Percentiles rank a stretch among this genome's conserved stretches.
phyloP scores from a whole-genome alignment of 1,140 invertebrate species.

The Gryon sp. region DNA sequence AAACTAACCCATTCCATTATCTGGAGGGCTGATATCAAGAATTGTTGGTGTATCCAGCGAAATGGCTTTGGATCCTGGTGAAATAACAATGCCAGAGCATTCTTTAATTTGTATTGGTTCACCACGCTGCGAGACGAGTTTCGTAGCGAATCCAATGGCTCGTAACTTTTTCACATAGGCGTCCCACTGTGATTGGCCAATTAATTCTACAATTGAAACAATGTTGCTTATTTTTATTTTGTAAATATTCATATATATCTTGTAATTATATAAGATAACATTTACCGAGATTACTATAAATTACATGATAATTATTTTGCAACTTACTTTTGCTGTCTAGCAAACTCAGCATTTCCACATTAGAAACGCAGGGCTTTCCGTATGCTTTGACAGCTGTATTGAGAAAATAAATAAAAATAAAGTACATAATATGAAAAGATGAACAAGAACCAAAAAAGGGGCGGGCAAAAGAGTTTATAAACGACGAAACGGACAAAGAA shows the following conservation, averaged over 20 bases:
- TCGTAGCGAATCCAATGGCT: slow-evolving; percentile 71
- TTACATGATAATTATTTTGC: too few species aligned
- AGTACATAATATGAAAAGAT: slow-evolving; percentile 3
- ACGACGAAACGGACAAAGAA: background rate
- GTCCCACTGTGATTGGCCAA: slow-evolving; percentile 73
- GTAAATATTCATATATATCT: too few species aligned
- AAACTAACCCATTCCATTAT: slow-evolving; percentile 57
- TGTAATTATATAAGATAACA: too few species aligned
- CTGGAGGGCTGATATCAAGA: slow-evolving; percentile 59
- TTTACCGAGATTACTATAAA: too few species aligned
- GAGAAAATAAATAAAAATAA: slow-evolving; percentile 62
- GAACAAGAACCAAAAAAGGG: background rate
- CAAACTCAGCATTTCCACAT: slow-evolving; percentile 66
- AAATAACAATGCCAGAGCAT: slow-evolving; percentile 65
- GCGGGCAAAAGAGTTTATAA: background rate
- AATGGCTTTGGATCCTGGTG: slow-evolving; percentile 66
- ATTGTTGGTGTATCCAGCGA: slow-evolving; percentile 64
- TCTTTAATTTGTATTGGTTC: slow-evolving; percentile 69
- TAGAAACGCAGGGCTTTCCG: slow-evolving; percentile 78
- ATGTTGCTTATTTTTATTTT: too few species aligned
- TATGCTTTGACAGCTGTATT: slow-evolving; percentile 80
- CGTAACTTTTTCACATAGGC: slow-evolving; percentile 73
- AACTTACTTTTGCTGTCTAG: slow-evolving; percentile 70
- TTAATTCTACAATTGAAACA: slow-evolving; percentile 62
- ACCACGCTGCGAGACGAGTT: slow-evolving; percentile 62